A percentile compares a stretch with the other conserved stretches of the same genome.
Conservation (phyloP, 1,140 invertebrate genomes). For the Lineus longissimus region DNA sequence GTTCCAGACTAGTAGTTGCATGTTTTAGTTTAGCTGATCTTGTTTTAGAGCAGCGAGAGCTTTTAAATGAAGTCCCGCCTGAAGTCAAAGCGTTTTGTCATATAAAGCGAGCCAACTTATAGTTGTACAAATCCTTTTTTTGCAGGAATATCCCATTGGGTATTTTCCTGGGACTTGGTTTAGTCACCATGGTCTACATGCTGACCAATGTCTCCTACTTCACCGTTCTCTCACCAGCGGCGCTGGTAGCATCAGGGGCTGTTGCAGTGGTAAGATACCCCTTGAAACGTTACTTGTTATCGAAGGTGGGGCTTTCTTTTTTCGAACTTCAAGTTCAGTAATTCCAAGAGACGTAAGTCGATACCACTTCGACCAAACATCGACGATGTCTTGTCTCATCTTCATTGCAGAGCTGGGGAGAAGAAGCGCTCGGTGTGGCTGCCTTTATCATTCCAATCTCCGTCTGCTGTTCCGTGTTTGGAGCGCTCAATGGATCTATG, state of each 20-base stretch:
- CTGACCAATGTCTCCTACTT: conserved; percentile 57
- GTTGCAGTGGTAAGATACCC: conserved; percentile 77
- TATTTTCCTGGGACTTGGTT: conserved; percentile 53
- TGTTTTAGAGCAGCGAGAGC: background rate
- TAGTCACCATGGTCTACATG: conserved; percentile 55
- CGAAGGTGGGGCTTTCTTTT: background rate
- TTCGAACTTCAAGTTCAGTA: background rate
- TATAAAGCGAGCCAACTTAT: background rate
- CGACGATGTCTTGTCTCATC: too few species aligned
- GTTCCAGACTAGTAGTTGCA: background rate
- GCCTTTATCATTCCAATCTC: conserved; percentile 37
- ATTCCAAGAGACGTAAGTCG: background rate
- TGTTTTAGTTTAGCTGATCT: background rate
- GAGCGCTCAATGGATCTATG: conserved; percentile 36
- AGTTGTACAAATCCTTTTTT: background rate
- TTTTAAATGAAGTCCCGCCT: background rate
- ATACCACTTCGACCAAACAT: background rate
- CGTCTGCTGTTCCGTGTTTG: conserved; percentile 38
- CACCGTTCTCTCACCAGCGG: conserved; percentile 52
- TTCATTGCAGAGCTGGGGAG: conserved; percentile 37
- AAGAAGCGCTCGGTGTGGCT: conserved; percentile 31
- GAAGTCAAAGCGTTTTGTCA: conserved; percentile 6
- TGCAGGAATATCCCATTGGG: conserved; percentile 56
- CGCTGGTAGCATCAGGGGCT: conserved; percentile 69
- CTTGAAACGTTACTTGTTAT: background rate